Evolutionary conservation across 2,888 invertebrate species (phyloP), one percentile per base, ranked within the genome.

Genomic region (Agrilus cyanescens): DNA sequence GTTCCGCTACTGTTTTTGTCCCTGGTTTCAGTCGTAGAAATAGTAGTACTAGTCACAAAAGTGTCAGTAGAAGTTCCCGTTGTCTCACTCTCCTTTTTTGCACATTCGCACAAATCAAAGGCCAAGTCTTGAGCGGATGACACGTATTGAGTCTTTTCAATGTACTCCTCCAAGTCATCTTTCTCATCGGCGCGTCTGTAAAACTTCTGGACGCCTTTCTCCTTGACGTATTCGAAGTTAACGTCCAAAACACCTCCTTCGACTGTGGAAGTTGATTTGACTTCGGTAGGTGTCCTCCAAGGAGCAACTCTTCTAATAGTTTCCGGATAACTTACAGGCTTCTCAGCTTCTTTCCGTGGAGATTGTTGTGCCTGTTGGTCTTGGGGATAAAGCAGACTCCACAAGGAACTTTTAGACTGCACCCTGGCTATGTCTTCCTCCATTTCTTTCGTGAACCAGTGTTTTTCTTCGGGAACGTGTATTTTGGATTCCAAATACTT

Each of bases 101-200:
- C 8, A 25, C 25, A 25, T 10, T 25, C 25, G 25, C 7, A 2
- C 5, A 20, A 20, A 20, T 20, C 37, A 31, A 31, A 30, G 30
- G 40, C 38, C 15, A 50, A 41, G 20, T 43, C 29, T 15, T 49
- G 47, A 15, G 45, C n/a, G 1, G 50, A 49, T 14, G 44, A 47
- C 43, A 43, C 44, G 37, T 46, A 46, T 2, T 43, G 29, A 31
- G 46, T 16, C 18, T 37, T 43, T 40, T 51, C 51, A 13, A 46
- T 41, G 25, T 42, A 40, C 12, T 41, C 48, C 32, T 38, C 45
- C 10, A 51, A 35, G 41, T 51, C 51, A 31, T 46, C 45, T 8
- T 39, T 36, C 15, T 42, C 38, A 6, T 48, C 46, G 12, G 35
- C 32, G 15, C 20, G 6, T 2, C 16, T 25, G 25, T 45, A 44